Evolutionary conservation across 2,888 invertebrate genomes (phyloP), one percentile per base, ranked within the genome.

Genomic region (Machimus rusticus): DNA sequence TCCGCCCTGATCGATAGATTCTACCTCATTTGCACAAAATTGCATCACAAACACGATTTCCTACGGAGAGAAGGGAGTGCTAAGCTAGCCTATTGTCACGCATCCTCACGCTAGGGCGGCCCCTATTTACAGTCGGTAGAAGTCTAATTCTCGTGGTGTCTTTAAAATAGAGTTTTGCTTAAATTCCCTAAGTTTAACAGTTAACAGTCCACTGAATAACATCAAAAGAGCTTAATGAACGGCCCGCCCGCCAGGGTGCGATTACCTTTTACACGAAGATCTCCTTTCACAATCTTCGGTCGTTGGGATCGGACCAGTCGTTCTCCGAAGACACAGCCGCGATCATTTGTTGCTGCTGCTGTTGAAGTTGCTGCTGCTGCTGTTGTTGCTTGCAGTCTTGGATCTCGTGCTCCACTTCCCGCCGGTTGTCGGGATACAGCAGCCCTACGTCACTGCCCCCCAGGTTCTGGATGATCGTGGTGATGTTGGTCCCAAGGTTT

Each of bases 381-480:
- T 88, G 85, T 19, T 88, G 88, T 76, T 90, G 90, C 84, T 89
- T 88, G 84, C 88, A 34, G 57, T 78, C 88, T 84, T 86, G 88
- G 85, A 77, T 55, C 74, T 66, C n/a, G 74, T 31, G 86, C 66
- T 37, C 86, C 1, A 23, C 66, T 14, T 87, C 82, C 37, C 90
- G 77, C 19, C 90, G 87, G 74, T 85, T 90, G 79, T 90, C 90
- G 6, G 90, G 90, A 90, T 93, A 93, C 23, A 93, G 89, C 39
- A 93, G 89, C 8, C 93, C 93, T 5, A 92, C 92, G 9, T 93
- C 91, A 90, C 93, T 93, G 12, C 91, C 93, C 4, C 93, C 93
- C 55, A 93, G 90, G 91, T 93, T 93, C 89, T 93, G 93, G 74
- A 93, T 93, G 78, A 93, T 90, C 51, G 92, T 92, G n/a, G 93